Base-by-base conservation (phyloP, 2,113 vertebrate species). In the Cricetomys ansorgei region DNA sequence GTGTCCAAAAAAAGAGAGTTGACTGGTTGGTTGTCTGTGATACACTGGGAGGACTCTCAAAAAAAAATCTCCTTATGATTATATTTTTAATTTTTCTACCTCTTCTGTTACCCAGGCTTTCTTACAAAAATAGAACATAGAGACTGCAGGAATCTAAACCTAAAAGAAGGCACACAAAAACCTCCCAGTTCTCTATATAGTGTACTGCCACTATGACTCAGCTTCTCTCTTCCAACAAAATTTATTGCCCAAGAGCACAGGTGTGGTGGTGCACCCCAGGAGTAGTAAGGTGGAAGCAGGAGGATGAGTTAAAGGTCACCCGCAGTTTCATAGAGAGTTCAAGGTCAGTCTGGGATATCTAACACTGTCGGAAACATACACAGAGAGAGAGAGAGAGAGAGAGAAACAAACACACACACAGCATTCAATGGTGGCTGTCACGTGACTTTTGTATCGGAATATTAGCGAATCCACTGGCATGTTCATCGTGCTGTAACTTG, bases 401-500 rank as follows among this genome's bases (percentile, higher is more conserved):
- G 31, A 80, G 17, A 53, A 13, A 55, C 31, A 45, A 23, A 17
- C 48, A 34, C 77, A 37, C 21, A 40, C 11, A 62, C 1, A 17
- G n/a, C 27, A 67, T 45, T 86, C 37, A 94, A 84, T 85, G 92
- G 53, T 87, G 27, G 53, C 89, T 92, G 59, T 69, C 95, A 86
- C 84, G 73, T 45, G 29, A 48, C 67, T 92, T 92, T 96, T 89
- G 65, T 93, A 83, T 81, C 62, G 84, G 76, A 97, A 91, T 72
- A 31, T 62, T 84, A 76, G 59, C 15, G 87, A 90, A 53, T 88
- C 69, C 53, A 84, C 69, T 84, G 88, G 50, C 50, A 73, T 79
- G 86, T n/a, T 90, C 91, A 76, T 92, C 93, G 76, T 96, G 96
- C 48, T 94, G 62, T 50, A 96, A 93, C 92, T 93, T 94, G 93